Conservation (phyloP, 2,797 vertebrate species). For the Nothura maculosa region DNA sequence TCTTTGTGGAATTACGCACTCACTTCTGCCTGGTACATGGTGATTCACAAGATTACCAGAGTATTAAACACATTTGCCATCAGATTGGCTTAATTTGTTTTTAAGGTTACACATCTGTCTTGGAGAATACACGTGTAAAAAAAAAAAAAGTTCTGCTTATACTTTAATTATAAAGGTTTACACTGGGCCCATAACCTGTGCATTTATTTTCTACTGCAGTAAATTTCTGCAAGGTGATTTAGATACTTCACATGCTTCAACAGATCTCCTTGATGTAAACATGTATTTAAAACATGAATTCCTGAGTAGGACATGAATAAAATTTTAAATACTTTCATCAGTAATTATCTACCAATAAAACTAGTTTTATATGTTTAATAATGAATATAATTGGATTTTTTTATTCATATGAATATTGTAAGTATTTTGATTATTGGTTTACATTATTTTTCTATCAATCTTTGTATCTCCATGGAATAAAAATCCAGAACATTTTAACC, state of each 20-base stretch:
- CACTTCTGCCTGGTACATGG: background rate
- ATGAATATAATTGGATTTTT: conserved; percentile 61
- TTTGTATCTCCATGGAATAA: conserved; percentile 80
- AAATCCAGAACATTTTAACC: conserved; percentile 91
- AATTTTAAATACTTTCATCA: conserved; percentile 60
- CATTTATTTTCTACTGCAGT: background rate
- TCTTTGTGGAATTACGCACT: background rate
- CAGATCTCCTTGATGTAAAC: conserved; percentile 12
- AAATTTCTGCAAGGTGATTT: conserved; percentile 31
- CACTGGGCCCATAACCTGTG: fast-evolving
- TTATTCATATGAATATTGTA: conserved; percentile 43
- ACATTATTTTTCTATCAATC: conserved; percentile 80
- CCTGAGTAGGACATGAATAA: conserved; percentile 23
- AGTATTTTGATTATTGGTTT: conserved; percentile 76
- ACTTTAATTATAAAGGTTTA: conserved; percentile 52
- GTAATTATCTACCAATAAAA: conserved; percentile 69
- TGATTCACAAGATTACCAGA: background rate
- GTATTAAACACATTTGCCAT: background rate
- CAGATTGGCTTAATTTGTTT: conserved; percentile 17
- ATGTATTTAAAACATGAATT: conserved; percentile 46
- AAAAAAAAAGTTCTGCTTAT: conserved; percentile 1
- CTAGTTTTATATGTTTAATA: conserved; percentile 62
- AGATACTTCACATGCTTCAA: background rate
- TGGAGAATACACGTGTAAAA: background rate
- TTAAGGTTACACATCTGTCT: conserved; percentile 7